These are phyloP conservation scores for Sceloporus undulatus DNA, from an alignment of 2,113 vertebrate species.

Conservation along the genomic window DNA sequence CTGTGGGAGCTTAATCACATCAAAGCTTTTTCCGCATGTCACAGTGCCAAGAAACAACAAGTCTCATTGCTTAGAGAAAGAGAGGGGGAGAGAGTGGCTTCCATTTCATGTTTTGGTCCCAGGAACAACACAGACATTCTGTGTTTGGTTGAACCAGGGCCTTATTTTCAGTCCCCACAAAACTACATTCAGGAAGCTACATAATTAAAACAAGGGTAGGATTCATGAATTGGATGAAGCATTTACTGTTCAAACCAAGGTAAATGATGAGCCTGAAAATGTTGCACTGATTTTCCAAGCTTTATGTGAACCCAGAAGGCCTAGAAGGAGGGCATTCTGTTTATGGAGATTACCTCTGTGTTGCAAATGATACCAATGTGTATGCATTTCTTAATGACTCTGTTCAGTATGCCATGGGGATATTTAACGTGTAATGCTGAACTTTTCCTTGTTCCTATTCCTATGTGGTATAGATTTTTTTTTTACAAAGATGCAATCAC, in stretches of 20 bases:
- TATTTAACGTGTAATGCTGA: not conserved
- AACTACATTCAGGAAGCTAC: slow-evolving; percentile 83
- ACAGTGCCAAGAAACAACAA: slow-evolving; percentile 72
- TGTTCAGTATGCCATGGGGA: not conserved
- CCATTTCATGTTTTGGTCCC: slow-evolving; percentile 64
- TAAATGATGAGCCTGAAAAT: slow-evolving; percentile 81
- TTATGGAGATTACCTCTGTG: slow-evolving; percentile 48
- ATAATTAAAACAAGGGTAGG: slow-evolving; percentile 84
- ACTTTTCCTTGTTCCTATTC: not conserved
- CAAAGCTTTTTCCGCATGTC: slow-evolving; percentile 53
- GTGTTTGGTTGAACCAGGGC: slow-evolving; percentile 79
- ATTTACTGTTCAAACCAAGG: slow-evolving; percentile 80
- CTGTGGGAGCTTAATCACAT: slow-evolving; percentile 57
- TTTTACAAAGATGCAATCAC: not conserved
- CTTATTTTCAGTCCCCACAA: slow-evolving; percentile 82
- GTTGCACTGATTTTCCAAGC: slow-evolving; percentile 78
- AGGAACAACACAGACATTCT: slow-evolving; percentile 80
- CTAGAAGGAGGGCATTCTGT: slow-evolving; percentile 67
- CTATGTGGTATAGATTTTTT: not conserved
- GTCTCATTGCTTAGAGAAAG: slow-evolving; percentile 64
- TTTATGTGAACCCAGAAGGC: slow-evolving; percentile 74
- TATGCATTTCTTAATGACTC: slow-evolving; percentile 40
- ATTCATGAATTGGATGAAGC: slow-evolving; percentile 81
- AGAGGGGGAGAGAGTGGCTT: slow-evolving; percentile 66
- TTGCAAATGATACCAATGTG: slow-evolving; percentile 50